A percentile compares a stretch with the other conserved stretches of the same genome.
These are phyloP conservation scores for Anthopleura sola DNA, from an alignment of 64 coral and sea anemone genomes.

Conservation along the genomic window DNA sequence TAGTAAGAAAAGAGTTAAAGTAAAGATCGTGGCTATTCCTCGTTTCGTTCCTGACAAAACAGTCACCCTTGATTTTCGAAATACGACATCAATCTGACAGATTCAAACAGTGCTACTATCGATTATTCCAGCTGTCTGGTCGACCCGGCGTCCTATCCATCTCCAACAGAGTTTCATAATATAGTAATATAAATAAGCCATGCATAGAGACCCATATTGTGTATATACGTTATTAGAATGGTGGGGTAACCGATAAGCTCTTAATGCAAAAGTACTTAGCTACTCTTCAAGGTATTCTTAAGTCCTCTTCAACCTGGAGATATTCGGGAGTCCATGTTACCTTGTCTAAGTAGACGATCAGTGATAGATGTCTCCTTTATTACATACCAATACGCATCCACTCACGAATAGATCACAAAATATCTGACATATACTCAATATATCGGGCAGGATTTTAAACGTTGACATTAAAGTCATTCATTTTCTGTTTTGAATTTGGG, in stretches of 20 bases:
- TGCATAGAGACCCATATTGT: neutral
- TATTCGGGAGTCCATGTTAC: neutral
- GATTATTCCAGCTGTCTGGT: slow-evolving; percentile 5
- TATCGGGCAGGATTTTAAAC: neutral
- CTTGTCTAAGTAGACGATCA: slow-evolving; percentile 19
- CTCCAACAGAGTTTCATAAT: neutral
- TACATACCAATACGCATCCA: neutral
- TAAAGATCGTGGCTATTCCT: neutral
- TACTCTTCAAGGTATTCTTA: neutral
- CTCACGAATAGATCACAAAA: neutral
- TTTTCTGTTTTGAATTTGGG: neutral
- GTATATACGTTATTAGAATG: neutral
- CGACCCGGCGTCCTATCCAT: neutral
- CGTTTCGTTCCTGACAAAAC: neutral
- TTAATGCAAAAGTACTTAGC: slow-evolving; percentile 3
- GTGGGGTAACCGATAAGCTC: slow-evolving; percentile 16
- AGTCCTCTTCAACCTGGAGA: neutral
- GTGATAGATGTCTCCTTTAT: slow-evolving; percentile 4
- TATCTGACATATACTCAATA: neutral
- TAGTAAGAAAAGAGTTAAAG: neutral
- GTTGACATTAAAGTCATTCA: slow-evolving; percentile 2
- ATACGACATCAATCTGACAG: neutral
- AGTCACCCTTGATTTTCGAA: neutral
- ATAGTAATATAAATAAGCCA: slow-evolving; percentile 2
- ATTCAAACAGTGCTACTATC: neutral